phyloP scores from a whole-genome alignment of 2,113 vertebrate species.

The Coryphaenoides rupestris region DNA sequence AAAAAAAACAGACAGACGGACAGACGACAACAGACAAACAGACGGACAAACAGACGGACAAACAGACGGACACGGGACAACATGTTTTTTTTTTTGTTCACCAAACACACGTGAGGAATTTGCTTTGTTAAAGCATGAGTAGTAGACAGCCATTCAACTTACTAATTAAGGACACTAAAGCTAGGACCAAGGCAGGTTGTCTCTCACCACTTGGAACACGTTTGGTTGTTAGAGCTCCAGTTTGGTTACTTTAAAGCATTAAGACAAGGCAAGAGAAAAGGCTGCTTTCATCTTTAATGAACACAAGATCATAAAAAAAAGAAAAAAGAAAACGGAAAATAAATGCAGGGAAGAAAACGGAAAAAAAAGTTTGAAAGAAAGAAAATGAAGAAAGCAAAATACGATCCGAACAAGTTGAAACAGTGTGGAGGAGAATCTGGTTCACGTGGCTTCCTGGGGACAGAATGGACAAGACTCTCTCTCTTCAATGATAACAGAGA shows the following conservation, averaged over 20 bases:
- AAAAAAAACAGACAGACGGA: too few relatives aligned
- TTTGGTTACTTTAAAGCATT: constrained; percentile 99
- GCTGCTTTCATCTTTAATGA: constrained; percentile 93
- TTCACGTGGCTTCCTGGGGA: constrained; percentile 20
- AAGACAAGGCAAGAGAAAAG: constrained; percentile 99
- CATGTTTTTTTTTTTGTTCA: constrained; percentile 77
- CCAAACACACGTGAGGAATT: constrained; percentile 82
- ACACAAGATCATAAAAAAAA: constrained; percentile 67
- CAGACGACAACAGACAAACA: constrained; percentile 38
- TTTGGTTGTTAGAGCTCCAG: constrained; percentile 98
- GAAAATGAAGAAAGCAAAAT: constrained; percentile 87
- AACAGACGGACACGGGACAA: constrained; percentile 90
- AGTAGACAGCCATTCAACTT: constrained; percentile 93
- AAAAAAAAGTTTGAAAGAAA: constrained; percentile 57
- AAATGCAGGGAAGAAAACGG: constrained; percentile 2
- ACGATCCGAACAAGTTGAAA: constrained; percentile 26
- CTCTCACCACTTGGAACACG: constrained; percentile 91
- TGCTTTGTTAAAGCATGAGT: constrained; percentile 94
- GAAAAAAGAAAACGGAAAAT: constrained; percentile 32
- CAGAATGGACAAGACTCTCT: constrained; percentile 27
- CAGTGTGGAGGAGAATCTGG: constrained; percentile 51
- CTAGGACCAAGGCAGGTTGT: constrained; percentile 92
- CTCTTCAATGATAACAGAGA: too few relatives aligned
- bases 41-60: too few relatives aligned
- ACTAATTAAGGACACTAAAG: constrained; percentile 97